phyloP scores from a whole-genome alignment of 2,797 vertebrate genomes.

The Cryptoprocta ferox region DNA sequence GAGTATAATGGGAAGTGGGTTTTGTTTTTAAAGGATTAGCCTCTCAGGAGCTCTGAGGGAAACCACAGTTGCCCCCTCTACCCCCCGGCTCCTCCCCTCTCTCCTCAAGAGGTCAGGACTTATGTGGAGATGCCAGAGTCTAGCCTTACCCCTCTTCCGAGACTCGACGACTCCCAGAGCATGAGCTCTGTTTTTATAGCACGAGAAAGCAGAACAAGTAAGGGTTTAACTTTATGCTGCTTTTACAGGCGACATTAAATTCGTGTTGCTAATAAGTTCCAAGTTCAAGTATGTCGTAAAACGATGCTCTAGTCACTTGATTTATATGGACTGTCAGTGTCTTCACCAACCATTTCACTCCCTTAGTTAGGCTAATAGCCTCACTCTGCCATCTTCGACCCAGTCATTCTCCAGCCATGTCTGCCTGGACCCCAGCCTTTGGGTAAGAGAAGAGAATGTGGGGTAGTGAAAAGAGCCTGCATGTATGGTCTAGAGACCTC shows the following conservation, averaged over 20 bases:
- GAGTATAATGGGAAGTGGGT: background rate
- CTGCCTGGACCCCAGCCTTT: background rate
- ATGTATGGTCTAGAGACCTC: background rate
- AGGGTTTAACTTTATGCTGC: background rate
- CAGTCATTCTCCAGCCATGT: background rate
- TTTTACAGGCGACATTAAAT: background rate
- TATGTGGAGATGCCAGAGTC: background rate
- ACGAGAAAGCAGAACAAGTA: background rate
- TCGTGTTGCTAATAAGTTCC: background rate
- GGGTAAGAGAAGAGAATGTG: background rate
- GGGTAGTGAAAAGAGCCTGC: background rate
- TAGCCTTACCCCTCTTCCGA: background rate
- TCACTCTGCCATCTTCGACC: background rate
- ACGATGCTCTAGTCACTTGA: background rate
- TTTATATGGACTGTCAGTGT: background rate
- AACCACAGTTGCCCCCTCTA: background rate
- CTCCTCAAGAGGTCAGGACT: background rate
- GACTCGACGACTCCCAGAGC: background rate
- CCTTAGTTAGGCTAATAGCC: background rate
- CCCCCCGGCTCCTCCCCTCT: background rate
- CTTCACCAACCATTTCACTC: background rate
- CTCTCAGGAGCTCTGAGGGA: background rate
- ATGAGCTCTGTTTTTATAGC: background rate
- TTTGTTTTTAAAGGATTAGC: constrained; percentile 11
- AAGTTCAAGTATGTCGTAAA: constrained; percentile 11